These are phyloP conservation scores for Drosophila fulvimacula DNA, from an alignment of 2,888 invertebrate genomes.

Conservation along the genomic window DNA sequence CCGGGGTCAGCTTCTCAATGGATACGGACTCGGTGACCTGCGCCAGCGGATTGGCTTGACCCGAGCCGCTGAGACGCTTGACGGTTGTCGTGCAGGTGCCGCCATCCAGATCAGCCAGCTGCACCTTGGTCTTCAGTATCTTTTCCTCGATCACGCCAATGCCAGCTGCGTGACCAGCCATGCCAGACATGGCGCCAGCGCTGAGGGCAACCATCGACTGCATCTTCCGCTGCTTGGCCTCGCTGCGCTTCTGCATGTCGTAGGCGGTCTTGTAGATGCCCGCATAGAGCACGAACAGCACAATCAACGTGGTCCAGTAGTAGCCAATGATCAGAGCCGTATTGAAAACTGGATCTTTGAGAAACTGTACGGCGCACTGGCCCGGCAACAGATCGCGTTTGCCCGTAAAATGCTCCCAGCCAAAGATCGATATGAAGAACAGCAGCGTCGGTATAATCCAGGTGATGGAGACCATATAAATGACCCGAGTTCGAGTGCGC, in stretches of 20 bases:
- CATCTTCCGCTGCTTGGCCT: conserved; percentile 98
- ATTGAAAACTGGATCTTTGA: conserved; percentile 98
- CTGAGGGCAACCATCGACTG: conserved; percentile 96
- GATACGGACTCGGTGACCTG: conserved; percentile 70
- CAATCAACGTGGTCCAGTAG: conserved; percentile 98
- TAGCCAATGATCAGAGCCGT: conserved; percentile 98
- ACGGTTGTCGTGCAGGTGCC: conserved; percentile 74
- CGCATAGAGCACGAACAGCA: conserved; percentile 97
- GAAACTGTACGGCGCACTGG: conserved; percentile 98
- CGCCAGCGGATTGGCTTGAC: conserved; percentile 80
- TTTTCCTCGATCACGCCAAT: conserved; percentile 91
- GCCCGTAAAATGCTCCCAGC: conserved; percentile 99
- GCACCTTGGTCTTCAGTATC: conserved; percentile 79
- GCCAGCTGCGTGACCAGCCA: conserved; percentile 94
- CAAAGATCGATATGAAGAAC: conserved; percentile 99
- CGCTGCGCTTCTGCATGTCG: conserved; percentile 98
- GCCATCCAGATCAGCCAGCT: conserved; percentile 67
- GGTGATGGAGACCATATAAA: conserved; percentile 97
- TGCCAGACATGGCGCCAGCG: conserved; percentile 95
- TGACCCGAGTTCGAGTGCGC: conserved; percentile 96
- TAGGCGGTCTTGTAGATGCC: conserved; percentile 99
- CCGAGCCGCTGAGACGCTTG: conserved; percentile 74
- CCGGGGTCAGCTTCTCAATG: conserved; percentile 67
- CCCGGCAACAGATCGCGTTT: conserved; percentile 94
- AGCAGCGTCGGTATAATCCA: conserved; percentile 98